Conservation (phyloP, 2,113 vertebrate genomes). For the Nanorana parkeri region DNA sequence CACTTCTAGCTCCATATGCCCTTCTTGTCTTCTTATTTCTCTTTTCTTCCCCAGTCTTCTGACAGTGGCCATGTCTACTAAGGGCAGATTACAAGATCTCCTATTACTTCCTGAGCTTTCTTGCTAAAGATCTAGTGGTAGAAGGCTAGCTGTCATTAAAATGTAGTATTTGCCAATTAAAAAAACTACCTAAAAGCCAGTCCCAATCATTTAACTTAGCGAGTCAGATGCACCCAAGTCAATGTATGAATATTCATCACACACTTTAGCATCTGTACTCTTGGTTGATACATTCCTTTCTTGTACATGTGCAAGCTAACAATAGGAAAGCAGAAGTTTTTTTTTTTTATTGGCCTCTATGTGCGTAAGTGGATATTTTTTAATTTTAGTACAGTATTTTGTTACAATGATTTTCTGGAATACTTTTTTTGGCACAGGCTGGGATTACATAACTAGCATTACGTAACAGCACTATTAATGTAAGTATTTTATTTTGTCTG, state of each 20-base stretch:
- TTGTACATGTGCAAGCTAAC: too few relatives aligned
- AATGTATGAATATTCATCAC: neutral
- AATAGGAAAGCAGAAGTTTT: too few relatives aligned
- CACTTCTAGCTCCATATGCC: too few relatives aligned
- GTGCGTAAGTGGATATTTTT: neutral
- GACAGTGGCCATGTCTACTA: too few relatives aligned
- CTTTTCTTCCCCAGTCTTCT: too few relatives aligned
- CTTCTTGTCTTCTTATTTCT: too few relatives aligned
- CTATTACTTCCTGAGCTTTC: too few relatives aligned
- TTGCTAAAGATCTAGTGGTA: neutral
- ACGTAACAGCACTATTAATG: constrained; percentile 64
- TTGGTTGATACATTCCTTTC: too few relatives aligned
- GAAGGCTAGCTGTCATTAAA: neutral
- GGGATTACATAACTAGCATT: constrained; percentile 68
- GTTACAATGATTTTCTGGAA: constrained; percentile 43
- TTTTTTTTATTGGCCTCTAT: too few relatives aligned
- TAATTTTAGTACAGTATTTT: neutral
- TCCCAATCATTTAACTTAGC: neutral
- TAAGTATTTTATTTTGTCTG: constrained; percentile 51
- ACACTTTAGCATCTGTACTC: too few relatives aligned
- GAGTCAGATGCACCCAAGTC: too few relatives aligned
- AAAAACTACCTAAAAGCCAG: neutral
- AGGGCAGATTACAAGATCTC: too few relatives aligned
- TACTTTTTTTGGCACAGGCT: constrained; percentile 68
- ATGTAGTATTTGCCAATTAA: neutral